These are phyloP conservation scores for Ammodramus savannarum DNA, from an alignment of 2,113 vertebrate genomes.

Conservation along the genomic window DNA sequence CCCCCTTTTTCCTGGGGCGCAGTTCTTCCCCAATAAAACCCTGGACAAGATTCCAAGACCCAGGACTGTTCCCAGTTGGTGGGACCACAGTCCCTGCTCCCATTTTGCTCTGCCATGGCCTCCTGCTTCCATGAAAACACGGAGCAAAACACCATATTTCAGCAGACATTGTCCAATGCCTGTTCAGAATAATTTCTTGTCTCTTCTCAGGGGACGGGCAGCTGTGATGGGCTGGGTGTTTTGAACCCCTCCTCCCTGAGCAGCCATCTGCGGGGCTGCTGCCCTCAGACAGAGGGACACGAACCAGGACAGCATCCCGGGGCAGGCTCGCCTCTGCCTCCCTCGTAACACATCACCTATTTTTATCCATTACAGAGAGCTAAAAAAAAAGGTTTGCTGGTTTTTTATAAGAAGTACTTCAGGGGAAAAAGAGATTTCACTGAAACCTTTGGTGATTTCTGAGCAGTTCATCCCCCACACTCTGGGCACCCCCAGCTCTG, in stretches of 20 bases:
- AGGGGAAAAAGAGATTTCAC: neutral
- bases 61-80: rapidly evolving
- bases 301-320: neutral
- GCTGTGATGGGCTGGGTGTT: neutral
- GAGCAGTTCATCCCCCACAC: neutral
- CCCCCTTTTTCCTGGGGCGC: neutral
- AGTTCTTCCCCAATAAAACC: neutral
- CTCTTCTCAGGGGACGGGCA: neutral
- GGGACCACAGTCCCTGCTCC: neutral
- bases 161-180: neutral
- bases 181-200: neutral
- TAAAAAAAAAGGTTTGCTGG: neutral
- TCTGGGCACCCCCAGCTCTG: rapidly evolving
- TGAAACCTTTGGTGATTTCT: neutral
- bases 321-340: neutral
- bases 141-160: neutral
- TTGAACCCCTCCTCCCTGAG: neutral
- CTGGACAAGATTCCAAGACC: neutral
- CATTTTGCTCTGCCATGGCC: neutral
- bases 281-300: neutral
- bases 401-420: neutral
- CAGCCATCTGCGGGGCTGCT: neutral
- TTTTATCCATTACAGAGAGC: constrained; percentile 25
- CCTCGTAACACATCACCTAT: neutral
- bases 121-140: neutral